Percentiles rank a stretch among this genome's conserved stretches.
Conservation (phyloP, 2,888 invertebrate species). For the Parthenolecanium corni region DNA sequence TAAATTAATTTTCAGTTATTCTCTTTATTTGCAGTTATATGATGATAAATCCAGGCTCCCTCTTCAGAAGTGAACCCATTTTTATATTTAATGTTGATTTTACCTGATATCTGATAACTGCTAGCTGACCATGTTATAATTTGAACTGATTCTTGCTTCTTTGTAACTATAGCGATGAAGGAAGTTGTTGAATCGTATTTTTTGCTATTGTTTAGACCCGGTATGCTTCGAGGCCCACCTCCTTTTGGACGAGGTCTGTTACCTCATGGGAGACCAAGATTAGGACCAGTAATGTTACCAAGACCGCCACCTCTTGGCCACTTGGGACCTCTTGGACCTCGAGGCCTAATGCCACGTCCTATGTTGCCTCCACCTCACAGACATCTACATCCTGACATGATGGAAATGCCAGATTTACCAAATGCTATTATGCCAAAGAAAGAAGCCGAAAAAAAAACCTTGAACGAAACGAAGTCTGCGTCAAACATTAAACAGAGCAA, state of each 20-base stretch:
- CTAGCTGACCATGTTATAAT: no score
- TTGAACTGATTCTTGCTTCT: no score
- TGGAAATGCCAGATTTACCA: no score
- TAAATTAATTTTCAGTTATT: no score
- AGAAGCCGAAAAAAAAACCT: background rate
- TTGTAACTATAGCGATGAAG: no score
- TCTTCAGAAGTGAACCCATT: constrained; percentile 1
- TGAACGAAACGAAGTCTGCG: background rate
- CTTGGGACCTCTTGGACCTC: background rate
- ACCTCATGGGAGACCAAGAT: constrained; percentile 1
- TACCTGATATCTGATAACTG: background rate
- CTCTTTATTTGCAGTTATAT: no score
- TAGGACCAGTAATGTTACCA: constrained; percentile 9
- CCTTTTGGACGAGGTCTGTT: constrained; percentile 4
- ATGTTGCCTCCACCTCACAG: constrained; percentile 1
- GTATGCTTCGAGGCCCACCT: constrained; percentile 3
- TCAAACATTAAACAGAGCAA: background rate
- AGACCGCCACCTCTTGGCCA: background rate
- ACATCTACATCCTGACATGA: background rate
- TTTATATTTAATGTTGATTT: background rate
- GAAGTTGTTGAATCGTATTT: background rate
- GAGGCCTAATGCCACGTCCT: constrained; percentile 9
- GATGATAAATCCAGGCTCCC: constrained; percentile 2
- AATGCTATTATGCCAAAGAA: background rate
- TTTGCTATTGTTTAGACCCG: background rate